Conservation (phyloP, 2,113 vertebrate species). For the Shinisaurus crocodilurus region DNA sequence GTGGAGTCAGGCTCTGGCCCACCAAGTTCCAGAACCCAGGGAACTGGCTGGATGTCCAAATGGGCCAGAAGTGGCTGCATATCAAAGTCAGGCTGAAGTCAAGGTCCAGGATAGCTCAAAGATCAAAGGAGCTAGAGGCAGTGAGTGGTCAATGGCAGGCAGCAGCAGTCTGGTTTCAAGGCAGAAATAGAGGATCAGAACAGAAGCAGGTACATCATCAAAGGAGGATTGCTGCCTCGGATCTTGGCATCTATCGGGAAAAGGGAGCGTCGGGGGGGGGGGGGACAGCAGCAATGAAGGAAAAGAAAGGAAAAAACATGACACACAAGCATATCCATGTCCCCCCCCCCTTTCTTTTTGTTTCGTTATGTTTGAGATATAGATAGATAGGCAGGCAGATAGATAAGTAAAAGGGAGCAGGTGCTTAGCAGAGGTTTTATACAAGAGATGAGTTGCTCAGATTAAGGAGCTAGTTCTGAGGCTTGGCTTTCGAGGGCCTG, state of each 20-base stretch:
- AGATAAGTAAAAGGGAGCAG: no score
- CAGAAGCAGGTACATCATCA: not conserved
- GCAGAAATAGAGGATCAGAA: not conserved
- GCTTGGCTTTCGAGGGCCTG: no score
- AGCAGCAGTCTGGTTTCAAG: not conserved
- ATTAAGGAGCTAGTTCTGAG: no score
- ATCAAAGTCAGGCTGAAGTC: not conserved
- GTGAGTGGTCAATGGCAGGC: not conserved
- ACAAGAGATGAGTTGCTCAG: no score
- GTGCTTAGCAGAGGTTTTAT: no score
- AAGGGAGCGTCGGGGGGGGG: not conserved
- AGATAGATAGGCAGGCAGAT: no score
- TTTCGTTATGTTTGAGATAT: no score
- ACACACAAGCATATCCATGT: not conserved
- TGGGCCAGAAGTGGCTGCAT: not conserved
- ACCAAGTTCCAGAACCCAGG: not conserved
- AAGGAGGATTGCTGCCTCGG: not conserved
- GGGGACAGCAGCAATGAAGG: no score
- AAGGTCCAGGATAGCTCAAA: not conserved
- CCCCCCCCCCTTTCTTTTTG: no score
- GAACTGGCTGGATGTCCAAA: not conserved
- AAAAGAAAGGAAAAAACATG: not conserved
- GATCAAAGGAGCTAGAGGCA: not conserved
- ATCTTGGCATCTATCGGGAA: not conserved
- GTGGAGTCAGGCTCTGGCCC: no score